Evolutionary conservation across 2,113 vertebrate genomes (phyloP), one percentile per base, ranked within the genome.

Genomic region (Mesocricetus auratus): DNA sequence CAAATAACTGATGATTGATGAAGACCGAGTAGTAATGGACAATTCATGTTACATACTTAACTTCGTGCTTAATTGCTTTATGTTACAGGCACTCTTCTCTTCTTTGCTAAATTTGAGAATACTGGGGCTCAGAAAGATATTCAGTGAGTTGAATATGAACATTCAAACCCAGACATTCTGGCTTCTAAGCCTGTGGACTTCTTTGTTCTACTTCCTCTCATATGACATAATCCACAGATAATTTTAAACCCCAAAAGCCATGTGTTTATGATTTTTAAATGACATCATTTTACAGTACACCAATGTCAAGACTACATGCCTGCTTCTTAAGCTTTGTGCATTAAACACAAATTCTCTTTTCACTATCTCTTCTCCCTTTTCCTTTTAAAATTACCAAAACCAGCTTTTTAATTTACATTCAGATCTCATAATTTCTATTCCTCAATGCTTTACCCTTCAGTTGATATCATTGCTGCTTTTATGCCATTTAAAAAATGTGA

Each of bases 301-400:
- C 6, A 47, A 0, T 68, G 56, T 31, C 64, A 92, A 73, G n/a
- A 89, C 19, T 45, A 36, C 17, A 77, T 89, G 17, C 39, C 42
- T 64, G 62, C 22, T 71, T 69, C 33, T 62, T 88, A 22, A 94
- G 42, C 39, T 31, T 62, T 71, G 64, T 42, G 16, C 62, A 85
- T 71, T 85, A 66, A 95, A 75, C 36, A 93, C 60, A 95, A 50
- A 71, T 88, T 62, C 58, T 5, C 56, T 91, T 81, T 60, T 78
- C 58, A 58, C 0, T 89, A 24, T 74, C 60, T 22, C 77, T 78
- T 93, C 12, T 53, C 16, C 56, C 58, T 26, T 95, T 95, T 53
- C 39, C n/a, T 81, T 94, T 91, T 94, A 85, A 93, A 94, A 91
- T 62, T 22, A 36, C 36, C 64, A 75, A 81, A 39, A 71, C 71